These are phyloP conservation scores for Anoplolepis gracilipes DNA, from an alignment of 1,140 invertebrate genomes.

Conservation along the genomic window DNA sequence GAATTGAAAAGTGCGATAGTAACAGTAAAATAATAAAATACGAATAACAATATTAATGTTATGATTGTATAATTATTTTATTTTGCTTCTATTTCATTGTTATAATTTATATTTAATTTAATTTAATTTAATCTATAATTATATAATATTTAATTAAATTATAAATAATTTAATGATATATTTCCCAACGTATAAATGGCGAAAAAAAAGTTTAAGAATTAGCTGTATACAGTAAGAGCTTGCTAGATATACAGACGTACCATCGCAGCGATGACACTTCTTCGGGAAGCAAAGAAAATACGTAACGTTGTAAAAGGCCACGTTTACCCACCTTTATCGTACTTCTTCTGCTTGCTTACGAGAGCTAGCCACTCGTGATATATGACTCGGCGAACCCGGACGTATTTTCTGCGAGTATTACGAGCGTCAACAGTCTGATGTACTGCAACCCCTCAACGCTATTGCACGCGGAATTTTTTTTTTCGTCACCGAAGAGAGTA, in stretches of 20 bases:
- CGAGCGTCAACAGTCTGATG: slow-evolving; percentile 57
- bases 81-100: too few relatives aligned
- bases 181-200: not conserved
- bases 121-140: too few relatives aligned
- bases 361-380: slow-evolving; percentile 71
- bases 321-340: slow-evolving; percentile 65
- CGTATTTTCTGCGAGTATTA: slow-evolving; percentile 70
- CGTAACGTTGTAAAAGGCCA: slow-evolving; percentile 67
- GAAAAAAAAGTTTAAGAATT: not conserved
- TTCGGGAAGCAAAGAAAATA: slow-evolving; percentile 46
- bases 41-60: too few relatives aligned
- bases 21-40: not conserved
- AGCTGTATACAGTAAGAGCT: not conserved
- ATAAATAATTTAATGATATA: too few relatives aligned
- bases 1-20: too few relatives aligned
- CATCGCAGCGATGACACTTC: slow-evolving; percentile 16
- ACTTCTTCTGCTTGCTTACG: slow-evolving; percentile 61
- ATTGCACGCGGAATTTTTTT: slow-evolving; percentile 10
- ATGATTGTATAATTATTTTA: too few relatives aligned
- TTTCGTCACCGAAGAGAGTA: not conserved
- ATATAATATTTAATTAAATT: too few relatives aligned
- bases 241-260: not conserved
- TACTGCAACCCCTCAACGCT: slow-evolving; percentile 31
- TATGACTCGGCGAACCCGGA: slow-evolving; percentile 76
- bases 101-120: too few relatives aligned